Evolutionary conservation across 2,797 vertebrate genomes (phyloP), one percentile per base, ranked within the genome.

Genomic region (Phaenicophaeus curvirostris): DNA sequence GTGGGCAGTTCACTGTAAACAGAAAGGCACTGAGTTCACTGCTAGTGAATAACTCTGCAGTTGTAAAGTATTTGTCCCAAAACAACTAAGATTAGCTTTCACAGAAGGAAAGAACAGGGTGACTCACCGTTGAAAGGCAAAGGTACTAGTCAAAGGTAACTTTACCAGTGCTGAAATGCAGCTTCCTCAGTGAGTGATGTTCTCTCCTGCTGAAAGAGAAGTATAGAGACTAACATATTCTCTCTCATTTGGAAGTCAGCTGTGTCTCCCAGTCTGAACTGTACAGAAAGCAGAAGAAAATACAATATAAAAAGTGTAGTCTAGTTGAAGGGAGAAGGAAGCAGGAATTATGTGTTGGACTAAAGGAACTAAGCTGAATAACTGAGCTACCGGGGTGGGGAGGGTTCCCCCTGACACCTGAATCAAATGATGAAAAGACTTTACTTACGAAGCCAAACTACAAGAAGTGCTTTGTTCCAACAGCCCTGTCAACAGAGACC

Each of bases 11-110:
- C 63, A 20, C 86, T 89, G 57, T 85, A 94, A 90, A 91, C 87
- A 92, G 92, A 93, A 93, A 93, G 24, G 20, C 48, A 84, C 21
- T 35, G 63, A 75, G 51, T 89, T 93, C 85, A 46, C 16, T 89
- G 41, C 62, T 86, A 23, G 57, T 61, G 74, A 94, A 92, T 89
- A 94, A 95, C 81, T 91, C 84, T 35, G 39, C 51, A 83, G 51
- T 95, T 90, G 89, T 84, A 92, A 93, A 89, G 62, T 89, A 73
- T 89, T 92, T 92, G 53, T 85, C 93, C 80, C 91, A 69, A 93
- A 95, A 93, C 68, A 79, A 68, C 67, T 69, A 92, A 94, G 61
- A 81, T 90, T 90, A 94, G 51, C 50, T 91, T 90, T 91, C 89
- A 87, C 37, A 53, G 69, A 18, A 69, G 30, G 54, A 86, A 79